Base-by-base conservation (phyloP, 2,888 invertebrate genomes). In the Minunthozetes semirufus region DNA sequence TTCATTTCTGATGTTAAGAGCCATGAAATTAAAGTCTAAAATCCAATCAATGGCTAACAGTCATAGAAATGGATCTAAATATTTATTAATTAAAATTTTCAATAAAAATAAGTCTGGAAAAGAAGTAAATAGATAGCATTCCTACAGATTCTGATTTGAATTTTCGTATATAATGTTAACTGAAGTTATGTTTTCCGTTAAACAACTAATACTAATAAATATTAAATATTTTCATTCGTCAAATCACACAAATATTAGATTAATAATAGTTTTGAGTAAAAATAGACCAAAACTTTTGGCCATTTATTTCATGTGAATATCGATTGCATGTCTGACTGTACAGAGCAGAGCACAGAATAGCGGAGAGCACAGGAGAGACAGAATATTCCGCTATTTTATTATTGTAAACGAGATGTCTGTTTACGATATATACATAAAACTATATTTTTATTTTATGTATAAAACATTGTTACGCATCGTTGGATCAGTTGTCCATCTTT, bases 401-500 rank as follows among this genome's bases (percentile, higher is more conserved):
- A 33, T 33, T 13, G n/a, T 48, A 48, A 17, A 48, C 13, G 48
- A 48, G 48, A 48, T 48, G 48, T 48, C 48, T 48, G 48, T 48
- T 48, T 48, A 48, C n/a, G 48, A 48, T 48, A 48, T 13, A 13
- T 33, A 33, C 33, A 48, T n/a, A 48, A 48, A 17, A 17, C n/a
- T 4, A 19, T 53, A 53, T 53, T 19, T 53, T n/a, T 53, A 19
- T 53, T 53, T 53, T 19, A 19, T 6, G n/a, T 53, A 53, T 19
- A 61, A 56, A 27, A 9, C 29, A 61, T 61, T 61, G 15, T 61
- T 27, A 27, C 61, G 61, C 61, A 27, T 29, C 61, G 29, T 29
- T 61, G 61, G 61, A 61, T 61, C 61, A 33, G 15, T 29, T 61
- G 61, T 61, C 61, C 61, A 33, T 13, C 33, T 50, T n/a, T 17